Evolutionary conservation across 1,140 invertebrate species (phyloP).

Genomic region (Druon quercuslanigerum): DNA sequence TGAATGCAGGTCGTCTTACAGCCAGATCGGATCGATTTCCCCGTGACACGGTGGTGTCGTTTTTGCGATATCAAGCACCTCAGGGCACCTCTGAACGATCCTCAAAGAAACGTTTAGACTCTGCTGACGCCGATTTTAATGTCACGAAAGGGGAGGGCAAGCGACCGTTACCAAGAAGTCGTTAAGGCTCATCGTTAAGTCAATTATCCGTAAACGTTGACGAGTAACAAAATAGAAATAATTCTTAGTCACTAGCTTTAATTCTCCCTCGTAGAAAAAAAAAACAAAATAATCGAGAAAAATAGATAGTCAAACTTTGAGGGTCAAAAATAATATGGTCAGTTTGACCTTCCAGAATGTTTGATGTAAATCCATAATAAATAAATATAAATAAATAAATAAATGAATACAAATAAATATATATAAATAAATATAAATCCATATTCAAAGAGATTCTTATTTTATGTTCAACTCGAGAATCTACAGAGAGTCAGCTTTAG

Average conservation of each 20-base stretch:
- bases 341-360: too few species aligned
- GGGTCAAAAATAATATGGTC: too few species aligned
- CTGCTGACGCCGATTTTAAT: constrained; percentile 53
- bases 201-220: constrained; percentile 60
- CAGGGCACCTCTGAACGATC: constrained; percentile 44
- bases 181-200: constrained; percentile 63
- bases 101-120: constrained; percentile 53
- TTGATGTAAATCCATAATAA: too few species aligned
- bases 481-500: too few species aligned
- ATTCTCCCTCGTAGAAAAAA: too few species aligned
- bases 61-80: constrained; percentile 46
- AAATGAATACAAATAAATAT: too few species aligned
- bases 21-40: constrained; percentile 68
- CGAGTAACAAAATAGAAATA: constrained; percentile 33
- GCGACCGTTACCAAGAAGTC: constrained; percentile 61
- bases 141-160: constrained; percentile 32
- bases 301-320: too few species aligned
- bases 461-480: too few species aligned
- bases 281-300: too few species aligned
- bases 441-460: too few species aligned
- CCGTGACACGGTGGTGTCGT: constrained; percentile 53
- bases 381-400: too few species aligned
- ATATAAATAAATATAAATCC: too few species aligned
- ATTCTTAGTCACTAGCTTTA: background rate
- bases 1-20: constrained; percentile 50